Evolutionary conservation across 2,797 vertebrate species (phyloP).

Genomic region (Lophius americanus): DNA sequence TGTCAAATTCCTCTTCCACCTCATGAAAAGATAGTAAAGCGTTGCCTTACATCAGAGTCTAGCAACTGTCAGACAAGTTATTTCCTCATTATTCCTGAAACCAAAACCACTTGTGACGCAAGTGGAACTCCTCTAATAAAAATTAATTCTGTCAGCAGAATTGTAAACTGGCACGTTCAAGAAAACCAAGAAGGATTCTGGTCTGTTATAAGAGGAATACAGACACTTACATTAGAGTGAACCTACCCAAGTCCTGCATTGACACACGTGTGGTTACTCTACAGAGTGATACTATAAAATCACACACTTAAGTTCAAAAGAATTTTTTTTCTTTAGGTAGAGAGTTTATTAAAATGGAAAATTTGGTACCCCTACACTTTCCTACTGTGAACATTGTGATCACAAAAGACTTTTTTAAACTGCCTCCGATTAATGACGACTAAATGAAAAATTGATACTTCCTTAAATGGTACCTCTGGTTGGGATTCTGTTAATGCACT

Average conservation of each 20-base stretch:
- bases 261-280: no score
- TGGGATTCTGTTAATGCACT: background rate
- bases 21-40: constrained; percentile 53
- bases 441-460: background rate
- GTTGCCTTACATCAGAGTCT: constrained; percentile 42
- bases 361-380: background rate
- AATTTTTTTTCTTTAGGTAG: background rate
- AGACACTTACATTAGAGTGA: no score
- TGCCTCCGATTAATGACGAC: background rate
- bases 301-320: no score
- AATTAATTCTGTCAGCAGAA: background rate
- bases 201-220: constrained; percentile 8
- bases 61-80: constrained; percentile 10
- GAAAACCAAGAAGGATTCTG: background rate
- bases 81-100: constrained; percentile 17
- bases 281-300: no score
- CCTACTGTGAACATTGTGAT: background rate
- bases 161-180: background rate
- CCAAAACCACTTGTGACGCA: constrained; percentile 9
- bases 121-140: constrained; percentile 4
- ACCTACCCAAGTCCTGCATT: no score
- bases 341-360: background rate
- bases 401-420: background rate
- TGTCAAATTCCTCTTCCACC: constrained; percentile 73
- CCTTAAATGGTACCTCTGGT: background rate